Percentiles rank a stretch among this genome's conserved stretches.
Conservation (phyloP, 2,888 invertebrate genomes). For the Eurois occulta region DNA sequence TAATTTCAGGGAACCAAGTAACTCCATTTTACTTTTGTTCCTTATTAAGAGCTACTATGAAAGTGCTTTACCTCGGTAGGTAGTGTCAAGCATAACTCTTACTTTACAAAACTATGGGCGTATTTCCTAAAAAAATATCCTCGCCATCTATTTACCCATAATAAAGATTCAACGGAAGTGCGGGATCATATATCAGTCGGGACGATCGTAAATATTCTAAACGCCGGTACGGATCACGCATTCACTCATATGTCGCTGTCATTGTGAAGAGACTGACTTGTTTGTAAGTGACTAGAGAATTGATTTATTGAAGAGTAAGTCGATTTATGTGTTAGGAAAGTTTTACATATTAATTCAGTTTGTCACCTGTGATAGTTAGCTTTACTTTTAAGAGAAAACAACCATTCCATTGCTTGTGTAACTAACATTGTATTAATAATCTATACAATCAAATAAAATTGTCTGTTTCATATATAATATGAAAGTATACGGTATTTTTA, state of each 20-base stretch:
- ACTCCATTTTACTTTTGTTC: neutral
- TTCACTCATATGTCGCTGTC: slow-evolving; percentile 67
- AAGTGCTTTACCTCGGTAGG: slow-evolving; percentile 4
- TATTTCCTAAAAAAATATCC: slow-evolving; percentile 50
- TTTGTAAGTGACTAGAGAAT: slow-evolving; percentile 60
- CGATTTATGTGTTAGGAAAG: slow-evolving; percentile 18
- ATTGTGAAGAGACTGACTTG: slow-evolving; percentile 54
- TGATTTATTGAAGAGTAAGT: slow-evolving; percentile 49
- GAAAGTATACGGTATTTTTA: too few relatives aligned
- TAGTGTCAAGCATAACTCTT: slow-evolving; percentile 40
- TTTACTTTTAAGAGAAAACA: neutral
- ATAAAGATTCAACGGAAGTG: slow-evolving; percentile 78
- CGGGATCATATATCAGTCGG: slow-evolving; percentile 84
- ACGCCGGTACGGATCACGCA: slow-evolving; percentile 71
- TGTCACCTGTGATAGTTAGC: neutral
- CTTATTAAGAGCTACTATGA: neutral
- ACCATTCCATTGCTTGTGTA: neutral
- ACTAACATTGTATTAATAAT: neutral
- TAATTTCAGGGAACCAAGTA: neutral
- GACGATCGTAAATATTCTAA: slow-evolving; percentile 81
- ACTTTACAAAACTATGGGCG: slow-evolving; percentile 43
- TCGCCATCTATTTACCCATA: slow-evolving; percentile 68
- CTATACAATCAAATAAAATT: too few relatives aligned
- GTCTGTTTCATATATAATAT: too few relatives aligned
- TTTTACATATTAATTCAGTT: slow-evolving; percentile 19